Evolutionary conservation across 35 echinoderm and acorn worm genomes (phyloP).

Genomic region (Ophioderma brevispina): DNA sequence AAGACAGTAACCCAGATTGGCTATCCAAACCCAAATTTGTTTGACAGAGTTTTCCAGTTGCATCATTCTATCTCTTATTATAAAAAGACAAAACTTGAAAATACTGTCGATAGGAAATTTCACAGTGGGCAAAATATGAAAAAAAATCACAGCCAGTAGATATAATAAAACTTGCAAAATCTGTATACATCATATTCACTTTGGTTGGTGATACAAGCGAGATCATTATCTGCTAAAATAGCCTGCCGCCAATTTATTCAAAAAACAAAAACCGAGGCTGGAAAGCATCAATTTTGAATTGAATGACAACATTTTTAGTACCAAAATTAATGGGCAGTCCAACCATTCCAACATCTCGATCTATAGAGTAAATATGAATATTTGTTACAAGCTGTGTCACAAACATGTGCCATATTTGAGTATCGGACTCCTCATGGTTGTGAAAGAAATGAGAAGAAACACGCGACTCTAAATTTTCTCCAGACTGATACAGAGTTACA

Average conservation of each 20-base stretch:
- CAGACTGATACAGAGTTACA: background rate
- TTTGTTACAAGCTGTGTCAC: conserved; percentile 23
- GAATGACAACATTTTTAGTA: conserved; percentile 36
- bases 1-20: conserved; percentile 24
- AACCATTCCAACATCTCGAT: conserved; percentile 54
- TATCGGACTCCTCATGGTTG: conserved; percentile 50
- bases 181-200: conserved; percentile 17
- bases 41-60: conserved; percentile 33
- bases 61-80: conserved; percentile 1
- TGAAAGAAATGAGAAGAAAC: conserved; percentile 1
- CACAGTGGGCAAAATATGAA: conserved; percentile 44
- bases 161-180: conserved; percentile 56
- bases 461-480: background rate
- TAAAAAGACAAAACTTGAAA: conserved; percentile 44
- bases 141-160: conserved; percentile 54
- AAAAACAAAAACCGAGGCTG: background rate
- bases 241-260: background rate
- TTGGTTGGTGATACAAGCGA: background rate
- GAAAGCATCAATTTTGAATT: background rate
- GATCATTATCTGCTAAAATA: background rate
- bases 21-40: background rate
- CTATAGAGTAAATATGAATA: conserved; percentile 36
- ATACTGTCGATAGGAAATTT: conserved; percentile 35
- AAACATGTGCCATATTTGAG: conserved; percentile 53
- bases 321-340: conserved; percentile 32